Evolutionary conservation across 2,113 vertebrate species (phyloP).

Genomic region (Lophochroa leadbeateri): DNA sequence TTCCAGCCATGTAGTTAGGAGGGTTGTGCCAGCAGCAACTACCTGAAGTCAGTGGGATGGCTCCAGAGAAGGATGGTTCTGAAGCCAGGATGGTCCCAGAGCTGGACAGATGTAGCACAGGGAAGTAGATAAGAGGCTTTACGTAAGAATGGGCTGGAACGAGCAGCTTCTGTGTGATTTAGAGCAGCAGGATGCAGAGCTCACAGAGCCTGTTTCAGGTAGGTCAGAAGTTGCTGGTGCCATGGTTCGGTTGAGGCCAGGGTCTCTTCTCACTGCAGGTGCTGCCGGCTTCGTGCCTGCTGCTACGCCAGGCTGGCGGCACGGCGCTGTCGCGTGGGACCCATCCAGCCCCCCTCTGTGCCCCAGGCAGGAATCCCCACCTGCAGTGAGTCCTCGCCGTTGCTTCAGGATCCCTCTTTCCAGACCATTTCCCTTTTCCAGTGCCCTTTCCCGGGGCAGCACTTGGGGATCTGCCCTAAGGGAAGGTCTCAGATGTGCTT

Average conservation of each 20-base stretch:
- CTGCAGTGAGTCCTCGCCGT: conserved; percentile 13
- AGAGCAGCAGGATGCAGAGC: not conserved
- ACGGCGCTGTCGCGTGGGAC: not conserved
- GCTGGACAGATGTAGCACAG: not conserved
- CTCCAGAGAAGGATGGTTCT: not conserved
- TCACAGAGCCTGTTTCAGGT: rapidly evolving
- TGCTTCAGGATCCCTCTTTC: rapidly evolving
- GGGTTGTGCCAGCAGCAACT: rapidly evolving
- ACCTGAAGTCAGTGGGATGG: not conserved
- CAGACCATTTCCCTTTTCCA: rapidly evolving
- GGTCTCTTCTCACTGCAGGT: not conserved
- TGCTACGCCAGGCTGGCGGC: conserved; percentile 5
- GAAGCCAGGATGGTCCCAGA: not conserved
- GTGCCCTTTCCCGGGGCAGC: not conserved
- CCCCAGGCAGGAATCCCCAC: not conserved
- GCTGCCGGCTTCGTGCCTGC: conserved; percentile 44
- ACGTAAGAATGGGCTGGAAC: rapidly evolving
- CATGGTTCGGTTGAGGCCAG: rapidly evolving
- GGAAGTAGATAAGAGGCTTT: not conserved
- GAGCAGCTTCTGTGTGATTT: not conserved
- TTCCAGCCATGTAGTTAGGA: not conserved
- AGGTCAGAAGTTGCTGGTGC: not conserved
- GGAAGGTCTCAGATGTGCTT: rapidly evolving
- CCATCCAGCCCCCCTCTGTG: rapidly evolving
- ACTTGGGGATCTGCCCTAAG: rapidly evolving